Evolutionary conservation across 2,888 invertebrate genomes (phyloP), one percentile per base, ranked within the genome.

Genomic region (Aspidiotus destructor): DNA sequence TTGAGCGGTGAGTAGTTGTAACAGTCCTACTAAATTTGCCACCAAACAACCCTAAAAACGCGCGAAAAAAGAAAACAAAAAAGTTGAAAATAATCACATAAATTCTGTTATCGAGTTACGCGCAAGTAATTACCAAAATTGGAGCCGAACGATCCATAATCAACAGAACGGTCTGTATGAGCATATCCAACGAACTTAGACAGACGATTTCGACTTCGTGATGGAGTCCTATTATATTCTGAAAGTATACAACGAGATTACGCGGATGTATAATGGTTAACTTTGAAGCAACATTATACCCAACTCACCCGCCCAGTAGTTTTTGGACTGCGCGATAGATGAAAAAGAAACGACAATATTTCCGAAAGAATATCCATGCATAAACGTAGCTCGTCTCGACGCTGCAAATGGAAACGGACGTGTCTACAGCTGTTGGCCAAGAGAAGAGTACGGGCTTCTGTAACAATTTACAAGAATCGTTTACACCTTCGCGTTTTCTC

Each of bases 301-400:
- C 28, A 6, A 48, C n/a, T 48, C 6, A 48, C 48, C 48, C 48
- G 48, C n/a, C 48, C 48, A 48, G n/a, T n/a, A 48, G 48, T 48
- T 48, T 79, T 78, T 52, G 73, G 73, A 3, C 75, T 72, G 72
- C 78, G 78, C 55, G 78, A 75, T 69, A 82, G 79, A 72, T 81
- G 82, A 74, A 83, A 83, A 16, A 86, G 76, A 73, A 82, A 84
- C 57, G 82, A 83, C 16, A 95, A 83, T 42, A 95, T 85, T 76
- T 94, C 93, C 0, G 89, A 88, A 10, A 96, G 80, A 74, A 95
- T 92, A 70, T 90, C 90, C 0, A 92, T 88, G 75, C 92, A 92
- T 7, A 90, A 82, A 13, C 86, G 81, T 44, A 94, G 78, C 75
- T 94, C 93, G 75, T 91, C 90, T 17, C 90, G 83, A 0, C 88